Percentiles rank a stretch among this genome's conserved stretches.
phyloP scores from a whole-genome alignment of 2,797 vertebrate genomes.

The Megaceryle alcyon region DNA sequence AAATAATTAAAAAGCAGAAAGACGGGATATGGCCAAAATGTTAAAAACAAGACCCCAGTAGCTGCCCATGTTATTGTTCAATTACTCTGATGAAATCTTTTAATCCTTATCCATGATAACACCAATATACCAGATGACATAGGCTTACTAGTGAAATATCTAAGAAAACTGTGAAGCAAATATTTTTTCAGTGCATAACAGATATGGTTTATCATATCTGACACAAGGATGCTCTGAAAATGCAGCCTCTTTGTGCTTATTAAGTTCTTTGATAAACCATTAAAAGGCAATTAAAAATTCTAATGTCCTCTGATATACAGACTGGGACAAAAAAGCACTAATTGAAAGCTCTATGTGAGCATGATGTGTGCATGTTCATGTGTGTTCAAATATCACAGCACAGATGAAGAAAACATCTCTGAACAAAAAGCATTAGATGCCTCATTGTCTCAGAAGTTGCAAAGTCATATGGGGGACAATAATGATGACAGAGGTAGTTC shows the following conservation, averaged over 20 bases:
- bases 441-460: background rate
- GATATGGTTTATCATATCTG: background rate
- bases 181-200: background rate
- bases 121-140: background rate
- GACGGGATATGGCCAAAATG: background rate
- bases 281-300: background rate
- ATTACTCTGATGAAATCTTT: slow-evolving; percentile 6
- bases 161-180: background rate
- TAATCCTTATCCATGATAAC: background rate
- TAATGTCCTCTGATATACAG: background rate
- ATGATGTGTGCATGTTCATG: background rate
- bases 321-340: background rate
- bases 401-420: background rate
- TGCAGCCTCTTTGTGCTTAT: background rate
- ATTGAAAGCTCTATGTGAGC: background rate
- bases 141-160: background rate
- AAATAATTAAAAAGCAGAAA: slow-evolving; percentile 12
- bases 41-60: background rate
- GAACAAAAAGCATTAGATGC: background rate
- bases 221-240: background rate
- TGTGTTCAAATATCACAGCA: background rate
- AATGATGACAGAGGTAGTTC: background rate
- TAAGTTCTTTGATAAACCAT: background rate
- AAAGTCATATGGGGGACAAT: background rate
- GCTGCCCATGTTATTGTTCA: background rate